phyloP scores from a whole-genome alignment of 2,888 invertebrate species.

The Xiphydria camelus region DNA sequence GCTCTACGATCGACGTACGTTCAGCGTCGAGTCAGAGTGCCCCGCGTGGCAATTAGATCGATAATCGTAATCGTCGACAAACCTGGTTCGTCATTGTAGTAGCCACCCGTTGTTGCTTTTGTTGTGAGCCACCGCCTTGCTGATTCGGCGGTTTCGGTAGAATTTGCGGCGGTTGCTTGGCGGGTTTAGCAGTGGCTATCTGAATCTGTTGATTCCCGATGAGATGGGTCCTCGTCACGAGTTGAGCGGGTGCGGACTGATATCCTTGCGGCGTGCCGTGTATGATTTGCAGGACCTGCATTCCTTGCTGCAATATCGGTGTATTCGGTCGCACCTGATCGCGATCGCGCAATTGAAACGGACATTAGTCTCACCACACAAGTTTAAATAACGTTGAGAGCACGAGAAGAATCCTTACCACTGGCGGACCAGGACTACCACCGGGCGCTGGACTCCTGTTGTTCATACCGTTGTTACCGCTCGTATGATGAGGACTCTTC shows the following conservation, averaged over 20 bases:
- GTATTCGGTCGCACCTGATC: constrained; percentile 51
- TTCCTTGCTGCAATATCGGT: constrained; percentile 54
- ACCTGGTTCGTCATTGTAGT: constrained; percentile 56
- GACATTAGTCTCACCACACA: too few species aligned
- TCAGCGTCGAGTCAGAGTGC: neutral
- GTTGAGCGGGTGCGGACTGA: constrained; percentile 48
- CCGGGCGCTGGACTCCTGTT: constrained; percentile 55
- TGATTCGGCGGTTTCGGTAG: constrained; percentile 64
- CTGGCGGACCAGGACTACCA: constrained; percentile 55
- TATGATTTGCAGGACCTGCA: constrained; percentile 56
- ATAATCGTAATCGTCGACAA: constrained; percentile 11
- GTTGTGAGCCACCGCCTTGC: constrained; percentile 45
- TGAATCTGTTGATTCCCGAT: constrained; percentile 56
- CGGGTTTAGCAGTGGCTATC: constrained; percentile 51
- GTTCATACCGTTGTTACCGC: constrained; percentile 42
- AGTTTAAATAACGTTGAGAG: neutral
- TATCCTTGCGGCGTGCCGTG: constrained; percentile 53
- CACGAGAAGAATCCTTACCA: constrained; percentile 36
- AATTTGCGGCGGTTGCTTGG: constrained; percentile 64
- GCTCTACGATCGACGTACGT: too few species aligned
- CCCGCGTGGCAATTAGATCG: too few species aligned
- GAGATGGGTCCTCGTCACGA: constrained; percentile 52
- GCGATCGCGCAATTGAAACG: neutral
- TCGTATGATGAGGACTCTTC: constrained; percentile 53
- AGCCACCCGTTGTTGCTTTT: constrained; percentile 49